phyloP scores from a whole-genome alignment of 1,140 invertebrate species.

The Zaprionus tsacasi region DNA sequence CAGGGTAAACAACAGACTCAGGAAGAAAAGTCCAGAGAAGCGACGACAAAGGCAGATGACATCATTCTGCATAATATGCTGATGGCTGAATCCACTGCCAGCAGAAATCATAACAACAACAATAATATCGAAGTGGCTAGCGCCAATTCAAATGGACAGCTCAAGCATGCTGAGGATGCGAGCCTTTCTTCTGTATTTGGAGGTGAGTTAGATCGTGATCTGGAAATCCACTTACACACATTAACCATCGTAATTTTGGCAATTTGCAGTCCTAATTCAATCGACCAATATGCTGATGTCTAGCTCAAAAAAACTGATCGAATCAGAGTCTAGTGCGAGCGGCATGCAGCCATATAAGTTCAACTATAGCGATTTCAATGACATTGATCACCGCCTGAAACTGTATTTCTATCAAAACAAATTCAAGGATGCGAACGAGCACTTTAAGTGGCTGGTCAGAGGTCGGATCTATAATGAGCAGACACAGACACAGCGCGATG shows the following conservation, averaged over 20 bases:
- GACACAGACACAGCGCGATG: slow-evolving; percentile 74
- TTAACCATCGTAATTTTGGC: not conserved
- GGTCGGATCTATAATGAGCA: slow-evolving; percentile 85
- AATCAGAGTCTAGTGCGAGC: slow-evolving; percentile 39
- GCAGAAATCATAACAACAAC: not conserved
- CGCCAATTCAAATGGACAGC: slow-evolving; percentile 21
- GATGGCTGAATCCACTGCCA: slow-evolving; percentile 27
- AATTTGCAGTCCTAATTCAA: slow-evolving; percentile 69
- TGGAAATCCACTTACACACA: not conserved
- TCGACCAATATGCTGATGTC: slow-evolving; percentile 81
- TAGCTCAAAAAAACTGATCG: slow-evolving; percentile 68
- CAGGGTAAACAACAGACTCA: slow-evolving; percentile 49
- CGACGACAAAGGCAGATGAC: slow-evolving; percentile 15
- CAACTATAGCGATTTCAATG: slow-evolving; percentile 86
- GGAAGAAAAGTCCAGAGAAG: slow-evolving; percentile 18
- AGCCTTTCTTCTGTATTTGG: slow-evolving; percentile 65
- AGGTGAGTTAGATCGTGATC: slow-evolving; percentile 29
- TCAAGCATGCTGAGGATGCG: slow-evolving; percentile 52
- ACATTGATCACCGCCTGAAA: slow-evolving; percentile 86
- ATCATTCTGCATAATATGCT: slow-evolving; percentile 34
- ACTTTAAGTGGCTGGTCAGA: slow-evolving; percentile 85
- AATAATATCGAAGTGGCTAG: slow-evolving; percentile 22
- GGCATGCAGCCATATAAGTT: slow-evolving; percentile 84
- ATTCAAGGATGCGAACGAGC: slow-evolving; percentile 86
- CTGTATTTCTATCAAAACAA: slow-evolving; percentile 86